These are phyloP conservation scores for Peromyscus leucopus DNA, from an alignment of 2,113 vertebrate genomes.

Conservation along the genomic window DNA sequence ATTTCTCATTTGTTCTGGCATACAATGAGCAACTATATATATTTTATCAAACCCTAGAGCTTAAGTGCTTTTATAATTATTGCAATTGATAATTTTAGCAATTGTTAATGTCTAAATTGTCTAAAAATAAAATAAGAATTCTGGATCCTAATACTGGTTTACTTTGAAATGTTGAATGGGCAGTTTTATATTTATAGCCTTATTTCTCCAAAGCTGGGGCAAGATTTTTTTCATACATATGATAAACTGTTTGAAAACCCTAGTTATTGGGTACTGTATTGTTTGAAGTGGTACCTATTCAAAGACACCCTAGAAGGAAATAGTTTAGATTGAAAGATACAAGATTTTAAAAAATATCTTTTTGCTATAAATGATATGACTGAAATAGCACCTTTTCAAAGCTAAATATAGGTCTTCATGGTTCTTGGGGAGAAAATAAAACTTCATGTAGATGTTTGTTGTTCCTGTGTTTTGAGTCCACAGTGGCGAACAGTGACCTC, in stretches of 20 bases:
- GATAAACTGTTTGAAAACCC: constrained; percentile 17
- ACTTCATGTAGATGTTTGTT: background rate
- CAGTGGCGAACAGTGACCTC: background rate
- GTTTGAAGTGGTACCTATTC: constrained; percentile 36
- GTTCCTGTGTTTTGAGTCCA: constrained; percentile 18
- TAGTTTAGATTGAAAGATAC: background rate
- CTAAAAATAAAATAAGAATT: constrained; percentile 46
- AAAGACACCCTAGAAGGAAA: constrained; percentile 34
- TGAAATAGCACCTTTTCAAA: constrained; percentile 52
- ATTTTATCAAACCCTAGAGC: constrained; percentile 45
- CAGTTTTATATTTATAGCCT: constrained; percentile 27
- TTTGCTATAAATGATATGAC: background rate
- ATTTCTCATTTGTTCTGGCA: constrained; percentile 33
- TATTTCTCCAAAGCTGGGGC: constrained; percentile 35
- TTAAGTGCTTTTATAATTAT: constrained; percentile 60
- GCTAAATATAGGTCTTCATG: constrained; percentile 18
- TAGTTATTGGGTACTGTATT: background rate
- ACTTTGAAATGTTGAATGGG: constrained; percentile 32
- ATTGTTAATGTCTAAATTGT: constrained; percentile 34
- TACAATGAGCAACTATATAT: constrained; percentile 43
- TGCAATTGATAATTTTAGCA: constrained; percentile 57
- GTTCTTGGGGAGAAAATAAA: constrained; percentile 40
- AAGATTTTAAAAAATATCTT: background rate
- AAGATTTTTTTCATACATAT: constrained; percentile 35
- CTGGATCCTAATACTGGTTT: constrained; percentile 6